Base-by-base conservation (phyloP, 2,888 invertebrate genomes). In the Carabus problematicus region DNA sequence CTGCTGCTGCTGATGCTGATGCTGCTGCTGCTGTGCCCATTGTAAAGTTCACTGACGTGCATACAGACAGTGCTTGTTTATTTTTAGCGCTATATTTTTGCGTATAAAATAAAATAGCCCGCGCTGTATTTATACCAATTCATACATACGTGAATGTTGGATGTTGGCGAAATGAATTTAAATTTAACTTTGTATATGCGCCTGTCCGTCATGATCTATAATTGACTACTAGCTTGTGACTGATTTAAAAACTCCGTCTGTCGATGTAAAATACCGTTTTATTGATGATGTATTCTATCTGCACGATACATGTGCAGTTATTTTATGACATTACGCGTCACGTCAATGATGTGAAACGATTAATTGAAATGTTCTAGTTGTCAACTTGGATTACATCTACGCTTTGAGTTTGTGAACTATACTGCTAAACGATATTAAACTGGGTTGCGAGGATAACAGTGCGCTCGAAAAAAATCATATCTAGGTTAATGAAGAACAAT, bases 21-120 rank as follows among this genome's bases (percentile, higher is more conserved):
- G 54, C 3, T 29, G 29, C 29, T 29, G 29, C 29, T 29, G 54
- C 63, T 49, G 54, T 55, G 52, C 43, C 41, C 52, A 41, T 19
- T 67, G 41, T 52, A 60, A 67, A 59, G 67, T 67, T 67, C 67
- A 60, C 67, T 67, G 67, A 67, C 67, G 67, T 56, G 56, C 56
- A 29, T 56, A 42, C 41, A 49, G 41, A 42, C 12, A 14, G n/a
- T 14, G 12, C 39, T 47, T 16, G 60, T 67, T 60, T 67, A 67
- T 67, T 60, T 67, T 67, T 67, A 67, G 16, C 4, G 29, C 41
- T 60, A 42, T 67, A 67, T 67, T 67, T 67, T 67, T 67, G 52
- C 67, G 60, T 52, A 60, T 52, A 52, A 67, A 52, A 59, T 67
- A 49, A 47, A 64, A 64, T 45, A 67, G 43, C 40, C 9, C n/a